These are phyloP conservation scores for Pavo muticus DNA, from an alignment of 2,113 vertebrate genomes.

Conservation along the genomic window DNA sequence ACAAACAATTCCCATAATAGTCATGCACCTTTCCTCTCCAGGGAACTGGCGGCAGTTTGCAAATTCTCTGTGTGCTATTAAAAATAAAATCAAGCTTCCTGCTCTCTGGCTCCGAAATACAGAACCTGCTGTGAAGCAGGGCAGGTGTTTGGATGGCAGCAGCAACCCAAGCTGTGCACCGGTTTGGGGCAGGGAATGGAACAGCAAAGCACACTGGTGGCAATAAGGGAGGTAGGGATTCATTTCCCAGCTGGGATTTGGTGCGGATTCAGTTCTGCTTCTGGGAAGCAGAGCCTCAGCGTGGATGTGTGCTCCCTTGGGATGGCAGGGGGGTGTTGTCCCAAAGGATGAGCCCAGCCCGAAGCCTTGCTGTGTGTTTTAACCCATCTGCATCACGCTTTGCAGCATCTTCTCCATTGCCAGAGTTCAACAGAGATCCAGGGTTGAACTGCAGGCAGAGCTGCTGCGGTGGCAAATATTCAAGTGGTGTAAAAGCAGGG, in stretches of 20 bases:
- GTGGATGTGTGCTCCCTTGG: rapidly evolving
- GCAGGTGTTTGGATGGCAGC: background rate
- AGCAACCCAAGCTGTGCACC: rapidly evolving
- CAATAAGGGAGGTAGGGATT: background rate
- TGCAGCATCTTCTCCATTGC: rapidly evolving
- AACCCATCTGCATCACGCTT: rapidly evolving
- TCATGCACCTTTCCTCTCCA: background rate
- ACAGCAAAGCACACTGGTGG: background rate
- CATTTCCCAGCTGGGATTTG: background rate
- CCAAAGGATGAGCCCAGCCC: rapidly evolving
- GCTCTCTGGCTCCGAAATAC: background rate
- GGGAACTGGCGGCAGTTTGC: background rate
- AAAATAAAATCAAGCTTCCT: background rate
- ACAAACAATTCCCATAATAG: background rate
- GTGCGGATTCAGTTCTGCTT: background rate
- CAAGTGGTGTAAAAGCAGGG: background rate
- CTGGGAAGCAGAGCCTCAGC: background rate
- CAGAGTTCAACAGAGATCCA: rapidly evolving
- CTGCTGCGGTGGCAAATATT: background rate
- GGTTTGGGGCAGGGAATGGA: rapidly evolving
- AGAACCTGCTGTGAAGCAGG: background rate
- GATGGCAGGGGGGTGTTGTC: rapidly evolving
- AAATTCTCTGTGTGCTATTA: background rate
- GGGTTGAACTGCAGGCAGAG: background rate
- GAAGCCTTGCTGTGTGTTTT: background rate